Base-by-base conservation (phyloP, 2,888 invertebrate species). In the Netelia virgata region DNA sequence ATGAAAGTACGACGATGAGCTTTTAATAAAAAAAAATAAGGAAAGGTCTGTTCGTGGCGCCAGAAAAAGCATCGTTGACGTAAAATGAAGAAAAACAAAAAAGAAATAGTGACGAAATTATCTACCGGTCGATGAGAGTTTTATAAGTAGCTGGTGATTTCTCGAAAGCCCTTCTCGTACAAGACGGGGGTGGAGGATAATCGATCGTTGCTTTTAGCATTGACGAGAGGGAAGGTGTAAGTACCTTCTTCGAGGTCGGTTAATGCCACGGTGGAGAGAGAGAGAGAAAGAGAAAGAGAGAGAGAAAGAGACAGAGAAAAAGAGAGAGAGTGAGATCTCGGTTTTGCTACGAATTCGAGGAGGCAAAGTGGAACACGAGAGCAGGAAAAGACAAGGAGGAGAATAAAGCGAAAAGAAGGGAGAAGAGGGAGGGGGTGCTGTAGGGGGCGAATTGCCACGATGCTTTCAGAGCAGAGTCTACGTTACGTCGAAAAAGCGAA, bases 401-500 rank as follows among this genome's bases (percentile, higher is more conserved):
- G 66, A 43, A 57, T 59, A 59, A 3, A 11, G 55, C 28, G 72
- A 72, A 23, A 5, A 10, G 10, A n/a, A 23, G 43, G 53, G 28
- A 14, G n/a, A 36, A 0, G 43, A 20, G 20, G 36, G 57, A 20
- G 57, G 18, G 57, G 41, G 57, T 36, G 57, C 9, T n/a, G 16
- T 5, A 43, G 41, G 53, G 55, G 47, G n/a, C 11, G 53, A 68
- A 63, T 3, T 61, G 70, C 20, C 43, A 18, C 20, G 50, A 59
- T 66, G 43, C 43, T 57, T 59, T 69, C 55, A 57, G 68, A 16
- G 55, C 23, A 50, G 47, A 66, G 10, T 16, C 53, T 16, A 55
- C 73, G 61, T 53, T 83, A 74, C 61, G 16, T 61, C 66, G 61
- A 43, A 61, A 78, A 64, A 43, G 74, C 41, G 74, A 78, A 83